Base-by-base conservation (phyloP, 2,888 invertebrate species). In the Euplexia lucipara region DNA sequence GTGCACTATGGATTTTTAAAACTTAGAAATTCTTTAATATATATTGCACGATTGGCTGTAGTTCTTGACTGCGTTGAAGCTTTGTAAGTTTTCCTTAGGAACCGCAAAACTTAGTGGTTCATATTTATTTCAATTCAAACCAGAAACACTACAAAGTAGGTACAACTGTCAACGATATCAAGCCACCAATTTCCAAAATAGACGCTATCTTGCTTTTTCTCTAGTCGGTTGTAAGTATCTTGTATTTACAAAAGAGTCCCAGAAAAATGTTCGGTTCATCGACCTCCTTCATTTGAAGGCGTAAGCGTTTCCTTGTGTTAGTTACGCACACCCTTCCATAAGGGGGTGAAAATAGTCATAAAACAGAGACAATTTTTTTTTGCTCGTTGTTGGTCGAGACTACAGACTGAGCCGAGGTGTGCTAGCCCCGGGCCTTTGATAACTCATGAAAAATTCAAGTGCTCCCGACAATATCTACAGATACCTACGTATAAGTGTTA, bases 401-500 rank as follows among this genome's bases (percentile, higher is more conserved):
- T 76, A 73, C 72, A 75, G 74, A 65, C 82, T 77, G 66, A 73
- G 67, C 69, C 72, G 86, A 83, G 83, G 81, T 83, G 83, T 78
- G 73, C 82, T 85, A 80, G 87, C 88, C 88, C 65, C 72, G 64
- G 86, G 89, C 88, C 88, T 91, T 91, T 91, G 90, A 91, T 86
- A 90, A 83, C 89, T 92, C 90, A 92, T 93, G 91, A 92, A 94
- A 93, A 88, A 93, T 92, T 90, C 92, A 92, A 90, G 86, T 85
- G 77, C 80, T 85, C 77, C 79, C 82, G 79, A 83, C 86, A 85
- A 87, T 84, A 86, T 85, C 83, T 81, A 73, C 65, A 60, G 65
- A 58, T 67, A 61, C 62, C 61, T 73, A 64, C 20, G 49, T 58
- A 66, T 57, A 64, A 54, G 34, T 59, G 53, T 34, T 35, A 53